phyloP scores from a whole-genome alignment of 2,888 invertebrate species.

The Drosophila multiciliata region DNA sequence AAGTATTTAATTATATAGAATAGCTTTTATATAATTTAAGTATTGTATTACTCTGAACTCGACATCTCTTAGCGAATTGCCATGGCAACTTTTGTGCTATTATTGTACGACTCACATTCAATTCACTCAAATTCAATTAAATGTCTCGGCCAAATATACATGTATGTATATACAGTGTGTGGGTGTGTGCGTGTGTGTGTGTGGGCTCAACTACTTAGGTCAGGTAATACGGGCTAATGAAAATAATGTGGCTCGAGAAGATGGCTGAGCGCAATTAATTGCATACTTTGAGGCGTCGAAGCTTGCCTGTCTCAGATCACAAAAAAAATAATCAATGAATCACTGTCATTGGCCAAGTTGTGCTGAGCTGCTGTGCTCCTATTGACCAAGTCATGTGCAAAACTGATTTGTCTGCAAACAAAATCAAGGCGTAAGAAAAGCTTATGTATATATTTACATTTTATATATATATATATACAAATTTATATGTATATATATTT shows the following conservation, averaged over 20 bases:
- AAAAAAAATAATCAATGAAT: conserved; percentile 25
- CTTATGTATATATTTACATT: not conserved
- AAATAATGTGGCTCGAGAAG: not conserved
- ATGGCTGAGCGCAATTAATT: conserved; percentile 49
- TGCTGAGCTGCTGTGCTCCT: not conserved
- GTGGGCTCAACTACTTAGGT: conserved; percentile 1
- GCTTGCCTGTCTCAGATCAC: conserved; percentile 8
- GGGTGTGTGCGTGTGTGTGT: not conserved
- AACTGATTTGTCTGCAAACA: conserved; percentile 31
- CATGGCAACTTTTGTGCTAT: conserved; percentile 42
- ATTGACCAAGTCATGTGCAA: conserved; percentile 25
- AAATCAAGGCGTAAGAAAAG: conserved; percentile 4
- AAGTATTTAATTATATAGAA: not conserved
- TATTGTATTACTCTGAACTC: conserved; percentile 20
- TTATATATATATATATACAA: not conserved
- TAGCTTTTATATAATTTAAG: conserved; percentile 3
- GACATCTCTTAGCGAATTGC: conserved; percentile 15
- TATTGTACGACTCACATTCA: conserved; percentile 28
- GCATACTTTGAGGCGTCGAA: conserved; percentile 49
- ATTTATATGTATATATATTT: not conserved
- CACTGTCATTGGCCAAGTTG: conserved; percentile 7
- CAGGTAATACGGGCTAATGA: conserved; percentile 9
- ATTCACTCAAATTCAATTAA: conserved; percentile 37
- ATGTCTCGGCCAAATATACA: conserved; percentile 7
- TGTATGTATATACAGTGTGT: not conserved